Evolutionary conservation across 2,888 invertebrate species (phyloP), one percentile per base, ranked within the genome.

Genomic region (Scaeva pyrastri): DNA sequence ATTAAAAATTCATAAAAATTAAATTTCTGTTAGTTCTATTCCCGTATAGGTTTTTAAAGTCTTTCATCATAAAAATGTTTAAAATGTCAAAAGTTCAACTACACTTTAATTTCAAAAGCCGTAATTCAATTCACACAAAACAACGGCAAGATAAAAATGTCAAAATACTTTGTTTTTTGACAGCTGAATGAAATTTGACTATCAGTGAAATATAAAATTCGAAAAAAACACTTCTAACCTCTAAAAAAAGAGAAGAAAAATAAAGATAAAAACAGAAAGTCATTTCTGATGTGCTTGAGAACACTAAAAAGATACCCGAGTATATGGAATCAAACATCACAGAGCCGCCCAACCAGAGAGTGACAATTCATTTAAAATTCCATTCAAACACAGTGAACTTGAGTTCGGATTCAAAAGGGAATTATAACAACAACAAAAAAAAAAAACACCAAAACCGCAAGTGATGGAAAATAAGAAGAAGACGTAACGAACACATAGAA

Each of bases 381-480:
- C 26, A 70, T 66, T 58, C 68, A 39, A 52, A 39, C n/a, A 39
- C 39, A n/a, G 10, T 3, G 23, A 39, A 52, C 12, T 64, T 2
- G 26, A 10, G 16, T 64, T 62, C 10, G 26, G 26, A n/a, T 19
- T 7, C 12, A 14, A 8, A 39, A 60, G 16, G n/a, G 2, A 8
- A 52, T 21, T 23, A 45, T 48, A 23, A 16, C n/a, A n/a, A n/a
- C n/a, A n/a, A n/a, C n/a, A n/a, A n/a, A n/a, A n/a, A 2, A 31
- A 31, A 10, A 66, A 66, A 75, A 74, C 74, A 52, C 77, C 58
- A 74, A 73, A 81, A 82, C 86, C 86, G 56, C 86, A 86, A 43
- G 71, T 75, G 36, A 52, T 39, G 52, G 48, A 26, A 26, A 56
- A 31, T 4, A 36, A 48, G 7, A 21, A 66, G 16, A 36, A 19